phyloP scores from a whole-genome alignment of 2,113 vertebrate genomes.

The Lepisosteus osseus region DNA sequence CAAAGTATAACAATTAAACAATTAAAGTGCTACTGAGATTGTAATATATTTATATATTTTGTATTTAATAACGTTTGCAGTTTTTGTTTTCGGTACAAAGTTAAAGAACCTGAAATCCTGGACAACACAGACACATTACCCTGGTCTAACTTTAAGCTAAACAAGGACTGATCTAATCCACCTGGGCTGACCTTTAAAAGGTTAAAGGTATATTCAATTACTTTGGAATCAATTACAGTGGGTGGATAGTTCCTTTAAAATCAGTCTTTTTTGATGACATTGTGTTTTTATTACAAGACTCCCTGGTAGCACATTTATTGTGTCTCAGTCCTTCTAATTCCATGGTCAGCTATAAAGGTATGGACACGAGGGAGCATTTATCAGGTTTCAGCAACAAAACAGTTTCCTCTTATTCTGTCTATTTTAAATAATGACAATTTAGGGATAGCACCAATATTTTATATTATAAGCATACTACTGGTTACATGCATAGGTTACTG shows the following conservation, averaged over 20 bases:
- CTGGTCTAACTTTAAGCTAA: constrained; percentile 61
- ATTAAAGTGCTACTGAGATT: constrained; percentile 51
- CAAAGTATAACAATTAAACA: no score
- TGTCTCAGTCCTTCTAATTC: constrained; percentile 1
- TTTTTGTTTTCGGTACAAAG: constrained; percentile 66
- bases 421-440: no score
- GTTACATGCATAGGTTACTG: no score
- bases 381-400: neutral
- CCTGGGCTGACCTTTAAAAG: constrained; percentile 71
- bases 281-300: constrained; percentile 35
- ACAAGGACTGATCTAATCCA: constrained; percentile 68
- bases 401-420: no score
- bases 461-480: no score
- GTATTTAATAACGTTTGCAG: constrained; percentile 69
- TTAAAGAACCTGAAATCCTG: constrained; percentile 71
- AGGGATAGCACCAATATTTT: no score
- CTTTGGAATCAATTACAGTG: constrained; percentile 71
- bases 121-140: constrained; percentile 62
- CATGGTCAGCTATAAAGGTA: neutral
- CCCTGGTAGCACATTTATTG: constrained; percentile 12
- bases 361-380: neutral
- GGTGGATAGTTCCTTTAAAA: constrained; percentile 57
- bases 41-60: constrained; percentile 57
- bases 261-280: constrained; percentile 10
- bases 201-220: constrained; percentile 74